Evolutionary conservation across 2,888 invertebrate genomes (phyloP), one percentile per base, ranked within the genome.

Genomic region (Tolmerus cingulatus): DNA sequence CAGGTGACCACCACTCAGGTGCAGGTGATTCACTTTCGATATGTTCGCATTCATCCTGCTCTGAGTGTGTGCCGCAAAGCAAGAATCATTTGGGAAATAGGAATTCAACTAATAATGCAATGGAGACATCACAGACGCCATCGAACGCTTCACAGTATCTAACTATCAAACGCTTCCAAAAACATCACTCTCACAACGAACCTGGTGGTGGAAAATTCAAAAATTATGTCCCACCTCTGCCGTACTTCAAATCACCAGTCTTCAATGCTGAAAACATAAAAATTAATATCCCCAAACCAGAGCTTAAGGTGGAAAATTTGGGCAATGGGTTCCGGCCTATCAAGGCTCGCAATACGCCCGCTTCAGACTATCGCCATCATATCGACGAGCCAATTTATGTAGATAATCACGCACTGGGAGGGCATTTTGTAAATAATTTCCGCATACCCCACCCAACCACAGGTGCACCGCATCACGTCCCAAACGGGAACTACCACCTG

Each of bases 1-100:
- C 40, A 87, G 91, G 89, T 89, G 91, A 92, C 88, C 91, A 92
- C 88, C 91, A 86, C 89, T 90, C 77, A 89, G 89, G 16, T 74
- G 88, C 88, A 37, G 90, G 90, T 89, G 90, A 93, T 91, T 91
- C 93, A 94, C 96, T 95, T 89, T 96, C 96, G 0, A 95, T 95
- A 74, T 96, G 96, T 91, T 96, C 96, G 0, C 94, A 95, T 82
- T 95, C 96, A 0, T 96, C 96, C 16, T 95, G 95, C 90, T 96
- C 96, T 0, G 94, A 95, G 88, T 96, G 95, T 89, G 92, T 81
- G 14, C 2, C 43, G 14, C 37, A 27, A 27, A 57, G 87, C 86
- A 86, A 86, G 51, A 40, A 23, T 40, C 86, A 57, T 37, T 55
- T 57, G n/a, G 57, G 57, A 37, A 55, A 66, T 34, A 82, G 57